Percentiles rank a stretch among this genome's conserved stretches.
phyloP scores from a whole-genome alignment of 2,888 invertebrate species.

The Diarsia rubi region DNA sequence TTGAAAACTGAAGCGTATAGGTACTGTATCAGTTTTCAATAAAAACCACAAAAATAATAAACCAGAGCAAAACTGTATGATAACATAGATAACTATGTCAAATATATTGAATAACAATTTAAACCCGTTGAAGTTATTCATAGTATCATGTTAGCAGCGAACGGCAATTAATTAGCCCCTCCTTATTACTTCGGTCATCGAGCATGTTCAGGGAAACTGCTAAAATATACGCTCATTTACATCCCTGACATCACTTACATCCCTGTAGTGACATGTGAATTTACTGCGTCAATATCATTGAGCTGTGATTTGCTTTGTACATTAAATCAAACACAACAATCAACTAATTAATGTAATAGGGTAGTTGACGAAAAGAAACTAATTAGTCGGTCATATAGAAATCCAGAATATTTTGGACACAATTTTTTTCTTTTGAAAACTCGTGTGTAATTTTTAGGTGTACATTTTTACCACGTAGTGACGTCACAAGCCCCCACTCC shows the following conservation, averaged over 20 bases:
- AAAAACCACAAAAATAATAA: no score
- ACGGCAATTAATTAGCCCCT: slow-evolving; percentile 10
- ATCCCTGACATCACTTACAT: background rate
- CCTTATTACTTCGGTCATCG: slow-evolving; percentile 26
- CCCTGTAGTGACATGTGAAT: background rate
- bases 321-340: background rate
- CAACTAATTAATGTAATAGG: no score
- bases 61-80: background rate
- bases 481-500: no score
- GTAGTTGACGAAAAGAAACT: no score
- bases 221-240: slow-evolving; percentile 2
- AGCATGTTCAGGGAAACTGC: slow-evolving; percentile 12
- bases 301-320: background rate
- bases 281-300: background rate
- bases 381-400: no score
- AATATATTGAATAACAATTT: slow-evolving; percentile 11
- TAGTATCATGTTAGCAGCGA: background rate
- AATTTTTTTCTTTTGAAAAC: no score
- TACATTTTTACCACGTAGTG: no score
- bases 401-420: no score
- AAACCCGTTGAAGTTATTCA: slow-evolving; percentile 1
- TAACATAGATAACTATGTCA: background rate
- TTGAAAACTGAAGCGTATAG: no score
- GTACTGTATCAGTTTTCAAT: no score
- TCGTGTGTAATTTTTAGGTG: no score